Evolutionary conservation across 2,113 vertebrate genomes (phyloP), one percentile per base, ranked within the genome.

Genomic region (Micronycteris hirsuta): DNA sequence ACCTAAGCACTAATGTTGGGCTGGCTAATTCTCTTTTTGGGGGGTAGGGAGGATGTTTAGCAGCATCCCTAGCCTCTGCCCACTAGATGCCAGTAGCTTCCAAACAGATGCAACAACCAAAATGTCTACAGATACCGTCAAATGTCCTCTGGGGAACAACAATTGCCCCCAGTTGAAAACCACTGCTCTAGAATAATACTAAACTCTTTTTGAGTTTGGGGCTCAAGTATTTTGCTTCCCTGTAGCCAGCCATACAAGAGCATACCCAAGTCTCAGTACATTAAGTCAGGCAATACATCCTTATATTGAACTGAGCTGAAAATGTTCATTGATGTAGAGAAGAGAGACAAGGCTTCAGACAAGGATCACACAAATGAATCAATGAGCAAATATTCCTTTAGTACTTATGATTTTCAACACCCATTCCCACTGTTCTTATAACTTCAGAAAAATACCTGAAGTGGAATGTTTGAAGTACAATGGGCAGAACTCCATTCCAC

Each of bases 401-500:
- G 63, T 56, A 85, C 38, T 80, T 88, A 91, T 47, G 36, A 84
- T 56, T 19, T 58, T 76, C 38, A 93, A 86, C 73, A n/a, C 47
- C n/a, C 41, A 71, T 54, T 89, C 61, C 80, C 80, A 86, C 19
- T 68, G n/a, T 67, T 90, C 5, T 4, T 74, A 22, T 76, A 89
- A 94, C n/a, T 88, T 94, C 65, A 95, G 47, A 70, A 92, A 92
- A 83, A 58, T 43, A 78, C 10, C 43, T 43, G 88, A 96, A 80
- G 20, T 43, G 38, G 33, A 77, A 87, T 4, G n/a, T 88, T 45
- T 86, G 24, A 91, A 54, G 54, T 81, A 73, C 83, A 94, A 91
- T 13, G 49, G 54, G 9, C 9, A 93, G 83, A 93, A 83, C 47
- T 81, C 36, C 67, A 58, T 56, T 54, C 76, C 54, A 41, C 70